Evolutionary conservation across 2,113 vertebrate species (phyloP), one percentile per base, ranked within the genome.

Genomic region (Riparia riparia): DNA sequence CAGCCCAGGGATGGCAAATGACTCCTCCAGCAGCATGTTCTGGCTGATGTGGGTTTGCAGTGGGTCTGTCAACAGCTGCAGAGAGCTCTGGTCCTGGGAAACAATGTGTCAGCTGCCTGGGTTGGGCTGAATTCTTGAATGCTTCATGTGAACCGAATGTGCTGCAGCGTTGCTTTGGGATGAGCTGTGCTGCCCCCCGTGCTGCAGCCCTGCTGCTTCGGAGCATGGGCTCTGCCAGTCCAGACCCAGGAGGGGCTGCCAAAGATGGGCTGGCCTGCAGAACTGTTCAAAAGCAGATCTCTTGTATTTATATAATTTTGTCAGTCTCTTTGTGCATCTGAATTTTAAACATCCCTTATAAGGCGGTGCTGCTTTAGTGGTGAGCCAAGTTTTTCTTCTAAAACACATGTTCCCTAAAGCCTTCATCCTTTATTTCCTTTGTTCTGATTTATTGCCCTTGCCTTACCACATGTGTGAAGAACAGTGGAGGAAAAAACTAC

Each of bases 391-490:
- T 98, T 97, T 96, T 95, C 91, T 95, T 95, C 91, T 93, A 89
- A 98, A 97, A 92, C 96, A 95, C 92, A 76, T 96, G 96, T 97
- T 94, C 96, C 96, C 96, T 91, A 92, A 96, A 98, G 95, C 83
- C 84, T 95, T 84, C 57, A 24, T 81, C 81, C 78, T 95, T 96
- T 82, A 76, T 95, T 98, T 96, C 92, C 90, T 98, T 98, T 98
- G 93, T 97, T 97, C 95, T 97, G 96, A 97, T 98, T 98, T 98
- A 98, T 96, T 98, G 95, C 95, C 97, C 34, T 92, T 96, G 97
- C 92, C 82, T 98, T 86, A 82, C 86, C 93, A 96, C 83, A 95
- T 97, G 84, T 97, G 96, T 3, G 2, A 95, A 95, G 97, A 92
- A 96, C 71, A 96, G 96, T 61, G 39, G 50, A 96, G 93, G 93